phyloP scores from a whole-genome alignment of 2,888 invertebrate genomes.

The Epirrita christyi region DNA sequence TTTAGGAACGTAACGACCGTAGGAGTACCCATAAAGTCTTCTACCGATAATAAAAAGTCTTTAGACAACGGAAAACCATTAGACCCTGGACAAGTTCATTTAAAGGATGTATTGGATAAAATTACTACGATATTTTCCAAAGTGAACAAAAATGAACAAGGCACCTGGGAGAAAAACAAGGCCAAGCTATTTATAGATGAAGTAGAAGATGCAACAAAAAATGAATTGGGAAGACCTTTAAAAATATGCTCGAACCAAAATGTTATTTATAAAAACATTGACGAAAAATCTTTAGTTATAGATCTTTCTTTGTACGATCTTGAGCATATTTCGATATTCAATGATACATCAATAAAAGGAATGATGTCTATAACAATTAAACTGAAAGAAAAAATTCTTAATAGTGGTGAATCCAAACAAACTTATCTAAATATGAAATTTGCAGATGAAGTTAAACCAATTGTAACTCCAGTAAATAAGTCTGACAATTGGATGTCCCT shows the following conservation, averaged over 20 bases:
- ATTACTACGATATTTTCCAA: conserved; percentile 62
- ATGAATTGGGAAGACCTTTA: conserved; percentile 45
- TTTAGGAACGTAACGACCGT: conserved; percentile 58
- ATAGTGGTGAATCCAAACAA: conserved; percentile 44
- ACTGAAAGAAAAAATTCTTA: conserved; percentile 54
- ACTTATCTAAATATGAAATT: conserved; percentile 53
- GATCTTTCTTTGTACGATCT: conserved; percentile 64
- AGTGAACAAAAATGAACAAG: conserved; percentile 39
- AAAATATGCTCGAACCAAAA: conserved; percentile 43
- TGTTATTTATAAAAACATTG: conserved; percentile 45
- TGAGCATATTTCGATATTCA: conserved; percentile 60
- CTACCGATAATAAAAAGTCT: conserved; percentile 17
- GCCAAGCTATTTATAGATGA: conserved; percentile 32
- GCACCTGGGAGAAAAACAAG: conserved; percentile 23
- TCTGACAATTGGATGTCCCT: conserved; percentile 43
- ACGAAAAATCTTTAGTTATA: conserved; percentile 59
- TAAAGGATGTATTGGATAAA: conserved; percentile 65
- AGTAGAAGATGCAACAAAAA: conserved; percentile 35
- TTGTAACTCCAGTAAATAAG: conserved; percentile 29
- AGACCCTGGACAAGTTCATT: conserved; percentile 58
- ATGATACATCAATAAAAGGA: conserved; percentile 48
- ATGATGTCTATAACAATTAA: conserved; percentile 59
- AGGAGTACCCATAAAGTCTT: conserved; percentile 28
- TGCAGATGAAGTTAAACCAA: conserved; percentile 40
- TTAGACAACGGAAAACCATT: conserved; percentile 31